These are phyloP conservation scores for Anisognathus igniventris DNA, from an alignment of 2,797 vertebrate species.

Conservation along the genomic window DNA sequence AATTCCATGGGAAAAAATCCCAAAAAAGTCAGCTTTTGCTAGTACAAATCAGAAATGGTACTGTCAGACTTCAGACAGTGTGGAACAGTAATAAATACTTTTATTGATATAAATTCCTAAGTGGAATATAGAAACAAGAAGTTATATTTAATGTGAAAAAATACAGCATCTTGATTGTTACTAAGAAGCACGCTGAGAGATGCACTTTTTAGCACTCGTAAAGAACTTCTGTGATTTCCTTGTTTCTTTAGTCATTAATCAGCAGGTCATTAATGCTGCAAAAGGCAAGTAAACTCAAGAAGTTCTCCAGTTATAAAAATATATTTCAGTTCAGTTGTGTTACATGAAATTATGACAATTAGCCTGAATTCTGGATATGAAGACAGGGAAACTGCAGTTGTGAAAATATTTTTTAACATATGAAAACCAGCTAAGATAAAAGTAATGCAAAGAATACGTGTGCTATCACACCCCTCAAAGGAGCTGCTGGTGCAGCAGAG, in stretches of 20 bases:
- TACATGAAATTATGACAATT: not conserved
- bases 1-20: rapidly evolving
- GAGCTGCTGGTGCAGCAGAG: not conserved
- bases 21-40: not conserved
- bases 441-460: not conserved
- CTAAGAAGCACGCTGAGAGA: not conserved
- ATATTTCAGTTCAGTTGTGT: not conserved
- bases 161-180: not conserved
- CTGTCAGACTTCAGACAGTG: not conserved
- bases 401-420: not conserved
- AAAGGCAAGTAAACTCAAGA: not conserved
- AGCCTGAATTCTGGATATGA: not conserved
- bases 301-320: not conserved
- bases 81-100: not conserved
- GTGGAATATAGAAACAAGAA: not conserved
- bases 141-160: not conserved
- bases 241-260: not conserved
- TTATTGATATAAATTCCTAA: not conserved
- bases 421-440: not conserved
- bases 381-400: not conserved
- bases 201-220: not conserved
- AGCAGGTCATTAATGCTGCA: not conserved
- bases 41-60: not conserved
- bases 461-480: not conserved
- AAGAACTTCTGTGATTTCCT: not conserved